Base-by-base conservation (phyloP, 1,140 invertebrate genomes). In the Stenopsyche tienmushanensis region DNA sequence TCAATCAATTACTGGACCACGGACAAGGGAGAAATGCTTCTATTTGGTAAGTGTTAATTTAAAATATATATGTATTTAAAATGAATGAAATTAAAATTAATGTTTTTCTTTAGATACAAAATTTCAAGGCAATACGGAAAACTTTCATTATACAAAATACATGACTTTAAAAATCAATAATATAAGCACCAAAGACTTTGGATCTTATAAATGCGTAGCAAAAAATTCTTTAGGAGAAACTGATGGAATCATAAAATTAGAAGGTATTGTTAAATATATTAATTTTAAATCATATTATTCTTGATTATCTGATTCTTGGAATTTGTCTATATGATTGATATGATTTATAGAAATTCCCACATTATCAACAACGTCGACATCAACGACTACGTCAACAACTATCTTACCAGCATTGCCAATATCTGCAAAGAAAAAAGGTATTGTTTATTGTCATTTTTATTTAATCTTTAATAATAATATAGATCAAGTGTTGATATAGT, bases 1-100 rank as follows among this genome's bases (percentile, higher is more conserved):
- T 93, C 92, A 7, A 92, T 93, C 72, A 93, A 93, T 79, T 93
- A 93, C 71, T 93, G 91, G 91, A 92, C 90, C 3, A 92, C 88
- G 0, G 90, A 92, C 72, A 82, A 86, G 34, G 90, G 90, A 42
- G 90, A 92, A 72, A 93, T 93, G 91, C 92, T 93, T 71, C 88
- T 92, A 76, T 91, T 90, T 75, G 90, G 91, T 92, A 47, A 15
- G 17, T 15, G 10, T 8, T 5, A 5, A 47, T 47, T 39, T 39
- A 39, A 41, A 47, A 8, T 44, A 64, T 60, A 57, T 60, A 49
- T 57, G 59, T 39, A 39, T 39, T 39, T 39, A 7, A 39, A 8
- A 39, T 39, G n/a, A 39, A 39, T 39, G 7, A 20, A 64, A 64
- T 25, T 39, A 58, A 7, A 34, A 34, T 34, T 34, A 34, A 34